A percentile compares a stretch with the other conserved stretches of the same genome.
Evolutionary conservation across 2,797 vertebrate genomes (phyloP).

Genomic region (Halcyon badia): DNA sequence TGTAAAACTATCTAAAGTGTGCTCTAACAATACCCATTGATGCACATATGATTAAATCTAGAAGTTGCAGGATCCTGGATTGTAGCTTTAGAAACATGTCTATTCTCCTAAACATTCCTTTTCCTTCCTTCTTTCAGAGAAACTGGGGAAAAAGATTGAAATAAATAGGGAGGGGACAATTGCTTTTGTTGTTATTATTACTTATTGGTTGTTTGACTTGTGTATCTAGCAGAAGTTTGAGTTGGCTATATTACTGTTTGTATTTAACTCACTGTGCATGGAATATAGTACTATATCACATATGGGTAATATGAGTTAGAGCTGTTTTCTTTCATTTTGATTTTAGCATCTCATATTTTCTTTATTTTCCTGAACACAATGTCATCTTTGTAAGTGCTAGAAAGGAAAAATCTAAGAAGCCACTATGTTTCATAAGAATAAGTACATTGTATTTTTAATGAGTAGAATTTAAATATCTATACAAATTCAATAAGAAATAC

Average conservation of each 20-base stretch:
- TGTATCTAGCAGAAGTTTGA: not conserved
- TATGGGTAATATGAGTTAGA: not conserved
- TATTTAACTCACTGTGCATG: not conserved
- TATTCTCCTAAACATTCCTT: not conserved
- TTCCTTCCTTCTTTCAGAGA: not conserved
- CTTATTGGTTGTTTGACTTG: not conserved
- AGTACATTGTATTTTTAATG: not conserved
- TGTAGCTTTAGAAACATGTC: not conserved
- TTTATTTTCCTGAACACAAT: not conserved
- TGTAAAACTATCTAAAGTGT: not conserved
- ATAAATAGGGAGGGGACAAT: not conserved
- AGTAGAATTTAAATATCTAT: not conserved
- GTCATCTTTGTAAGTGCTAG: not conserved
- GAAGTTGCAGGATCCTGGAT: not conserved
- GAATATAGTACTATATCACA: not conserved
- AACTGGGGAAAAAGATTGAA: not conserved
- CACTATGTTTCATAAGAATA: not conserved
- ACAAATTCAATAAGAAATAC: too few species aligned
- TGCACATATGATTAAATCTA: not conserved
- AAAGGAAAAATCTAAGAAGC: not conserved
- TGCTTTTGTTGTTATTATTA: not conserved
- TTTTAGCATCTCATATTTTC: not conserved
- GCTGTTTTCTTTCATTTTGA: not conserved
- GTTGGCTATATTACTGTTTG: not conserved
- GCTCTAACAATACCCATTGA: not conserved